These are phyloP conservation scores for Tautogolabrus adspersus DNA, from an alignment of 2,113 vertebrate species.

Conservation along the genomic window DNA sequence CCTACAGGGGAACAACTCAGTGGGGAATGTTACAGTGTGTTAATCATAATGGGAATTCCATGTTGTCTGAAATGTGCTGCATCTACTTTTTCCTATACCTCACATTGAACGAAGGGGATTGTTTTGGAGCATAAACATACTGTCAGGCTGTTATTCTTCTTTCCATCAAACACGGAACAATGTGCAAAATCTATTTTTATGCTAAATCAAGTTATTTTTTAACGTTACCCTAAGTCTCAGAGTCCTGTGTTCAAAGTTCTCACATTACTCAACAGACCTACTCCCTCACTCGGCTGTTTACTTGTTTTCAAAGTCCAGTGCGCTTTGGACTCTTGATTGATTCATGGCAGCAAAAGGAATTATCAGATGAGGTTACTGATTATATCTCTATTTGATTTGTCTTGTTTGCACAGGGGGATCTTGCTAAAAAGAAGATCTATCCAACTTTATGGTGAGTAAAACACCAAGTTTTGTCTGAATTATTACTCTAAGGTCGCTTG, in stretches of 20 bases:
- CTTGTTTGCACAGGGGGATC: slow-evolving; percentile 83
- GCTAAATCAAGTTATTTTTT: background rate
- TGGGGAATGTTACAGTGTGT: slow-evolving; percentile 2
- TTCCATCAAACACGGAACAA: background rate
- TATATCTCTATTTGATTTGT: background rate
- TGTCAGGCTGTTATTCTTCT: background rate
- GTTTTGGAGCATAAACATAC: background rate
- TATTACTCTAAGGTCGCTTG: background rate
- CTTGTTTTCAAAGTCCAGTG: slow-evolving; percentile 6
- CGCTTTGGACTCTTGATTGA: slow-evolving; percentile 50
- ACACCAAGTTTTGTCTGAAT: too few species aligned
- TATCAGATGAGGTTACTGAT: background rate
- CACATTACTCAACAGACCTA: slow-evolving; percentile 1
- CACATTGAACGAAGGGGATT: background rate
- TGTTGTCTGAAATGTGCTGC: slow-evolving; percentile 53
- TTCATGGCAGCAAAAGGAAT: background rate
- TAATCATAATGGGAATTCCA: slow-evolving; percentile 1
- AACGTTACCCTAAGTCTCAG: background rate
- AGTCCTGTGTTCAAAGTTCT: slow-evolving; percentile 21
- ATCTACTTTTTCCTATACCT: slow-evolving; percentile 37
- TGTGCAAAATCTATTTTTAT: background rate
- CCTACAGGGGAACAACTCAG: background rate
- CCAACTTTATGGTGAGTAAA: slow-evolving; percentile 87
- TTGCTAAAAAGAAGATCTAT: slow-evolving; percentile 91
- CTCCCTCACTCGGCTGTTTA: background rate